A percentile compares a stretch with the other conserved stretches of the same genome.
phyloP scores from a whole-genome alignment of 2,113 vertebrate species.

The Poeciliopsis prolifica region DNA sequence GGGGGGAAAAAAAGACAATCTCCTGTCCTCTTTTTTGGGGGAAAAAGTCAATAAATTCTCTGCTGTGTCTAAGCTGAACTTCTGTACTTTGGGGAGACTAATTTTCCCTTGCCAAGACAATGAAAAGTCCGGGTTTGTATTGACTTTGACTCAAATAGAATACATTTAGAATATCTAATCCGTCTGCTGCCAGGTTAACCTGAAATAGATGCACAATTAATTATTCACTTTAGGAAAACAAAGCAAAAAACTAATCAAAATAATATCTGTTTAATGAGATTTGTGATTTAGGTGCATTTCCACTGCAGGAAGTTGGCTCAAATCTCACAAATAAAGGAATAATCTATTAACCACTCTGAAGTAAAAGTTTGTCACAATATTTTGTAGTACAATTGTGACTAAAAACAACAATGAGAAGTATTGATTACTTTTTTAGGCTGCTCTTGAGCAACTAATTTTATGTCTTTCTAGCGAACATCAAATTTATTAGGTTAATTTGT shows the following conservation, averaged over 20 bases:
- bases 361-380: no score
- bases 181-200: constrained; percentile 18
- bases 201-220: not conserved
- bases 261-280: not conserved
- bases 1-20: constrained; percentile 31
- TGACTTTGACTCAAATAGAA: constrained; percentile 46
- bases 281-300: not conserved
- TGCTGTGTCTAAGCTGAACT: constrained; percentile 43
- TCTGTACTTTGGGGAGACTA: constrained; percentile 52
- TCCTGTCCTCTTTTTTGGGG: constrained; percentile 57
- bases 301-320: no score
- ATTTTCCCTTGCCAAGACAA: constrained; percentile 49
- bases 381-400: no score
- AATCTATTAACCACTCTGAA: no score
- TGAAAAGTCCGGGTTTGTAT: constrained; percentile 64
- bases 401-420: no score
- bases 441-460: no score
- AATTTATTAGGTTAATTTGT: no score
- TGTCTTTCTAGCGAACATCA: no score
- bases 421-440: no score
- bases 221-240: constrained; percentile 5
- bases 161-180: constrained; percentile 44
- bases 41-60: constrained; percentile 61
- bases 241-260: not conserved
- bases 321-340: no score